A percentile compares a stretch with the other conserved stretches of the same genome.
These are phyloP conservation scores for Panagrolaimus sp. DNA, from an alignment of 1,140 invertebrate species.

Conservation along the genomic window DNA sequence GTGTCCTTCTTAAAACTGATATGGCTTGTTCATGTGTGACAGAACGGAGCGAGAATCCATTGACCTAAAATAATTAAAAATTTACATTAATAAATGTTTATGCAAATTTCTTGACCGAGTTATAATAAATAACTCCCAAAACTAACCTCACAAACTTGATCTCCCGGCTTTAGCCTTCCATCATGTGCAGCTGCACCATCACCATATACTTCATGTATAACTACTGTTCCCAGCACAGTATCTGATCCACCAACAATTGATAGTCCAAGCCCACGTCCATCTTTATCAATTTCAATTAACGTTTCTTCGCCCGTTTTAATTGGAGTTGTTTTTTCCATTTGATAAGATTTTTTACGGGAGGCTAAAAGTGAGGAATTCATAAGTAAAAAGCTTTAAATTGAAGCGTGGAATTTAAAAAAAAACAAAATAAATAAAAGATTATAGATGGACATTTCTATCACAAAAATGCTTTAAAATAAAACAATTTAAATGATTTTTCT, in stretches of 20 bases:
- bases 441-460: too few relatives aligned
- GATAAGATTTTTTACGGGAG: slow-evolving; percentile 53
- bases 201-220: slow-evolving; percentile 56
- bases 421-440: too few relatives aligned
- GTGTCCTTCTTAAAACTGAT: slow-evolving; percentile 69
- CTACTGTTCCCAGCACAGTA: slow-evolving; percentile 55
- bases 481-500: too few relatives aligned
- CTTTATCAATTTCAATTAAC: slow-evolving; percentile 55
- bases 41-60: slow-evolving; percentile 70
- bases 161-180: slow-evolving; percentile 78
- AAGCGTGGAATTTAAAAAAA: too few relatives aligned
- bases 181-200: slow-evolving; percentile 74
- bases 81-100: too few relatives aligned
- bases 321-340: slow-evolving; percentile 40
- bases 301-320: slow-evolving; percentile 55
- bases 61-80: slow-evolving; percentile 61
- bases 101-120: too few relatives aligned
- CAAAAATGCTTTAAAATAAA: too few relatives aligned
- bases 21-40: slow-evolving; percentile 66
- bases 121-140: too few relatives aligned
- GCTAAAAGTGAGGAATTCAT: too few relatives aligned
- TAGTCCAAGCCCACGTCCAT: slow-evolving; percentile 55
- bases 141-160: slow-evolving; percentile 72
- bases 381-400: too few relatives aligned
- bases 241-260: slow-evolving; percentile 55